Conservation (phyloP, 2,797 vertebrate genomes). For the Acrossocheilus wenchowensis region DNA sequence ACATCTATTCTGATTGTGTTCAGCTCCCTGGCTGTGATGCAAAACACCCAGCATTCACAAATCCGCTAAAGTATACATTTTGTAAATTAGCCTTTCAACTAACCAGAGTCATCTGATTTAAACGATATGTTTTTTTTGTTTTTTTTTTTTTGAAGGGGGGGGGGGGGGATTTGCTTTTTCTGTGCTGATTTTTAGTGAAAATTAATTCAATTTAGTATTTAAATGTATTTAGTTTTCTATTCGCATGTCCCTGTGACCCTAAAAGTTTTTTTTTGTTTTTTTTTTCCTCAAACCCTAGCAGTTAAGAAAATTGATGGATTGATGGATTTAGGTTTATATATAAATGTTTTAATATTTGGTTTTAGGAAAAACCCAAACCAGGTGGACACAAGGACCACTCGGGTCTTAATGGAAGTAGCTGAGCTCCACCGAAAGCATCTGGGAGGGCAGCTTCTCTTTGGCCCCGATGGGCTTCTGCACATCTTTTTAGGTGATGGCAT, state of each 20-base stretch:
- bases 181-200: background rate
- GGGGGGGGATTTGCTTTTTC: too few species aligned
- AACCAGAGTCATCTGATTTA: slow-evolving; percentile 55
- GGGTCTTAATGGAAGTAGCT: slow-evolving; percentile 94
- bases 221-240: background rate
- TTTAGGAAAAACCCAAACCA: slow-evolving; percentile 95
- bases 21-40: slow-evolving; percentile 57
- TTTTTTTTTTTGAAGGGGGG: too few species aligned
- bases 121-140: background rate
- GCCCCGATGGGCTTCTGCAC: slow-evolving; percentile 91
- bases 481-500: slow-evolving; percentile 96
- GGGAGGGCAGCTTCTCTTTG: slow-evolving; percentile 94
- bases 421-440: slow-evolving; percentile 96
- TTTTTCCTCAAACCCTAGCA: background rate
- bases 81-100: slow-evolving; percentile 53
- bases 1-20: slow-evolving; percentile 49
- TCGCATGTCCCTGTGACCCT: background rate
- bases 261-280: too few species aligned
- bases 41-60: slow-evolving; percentile 65
- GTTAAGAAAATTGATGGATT: background rate
- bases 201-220: background rate
- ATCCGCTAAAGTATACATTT: slow-evolving; percentile 49
- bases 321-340: background rate
- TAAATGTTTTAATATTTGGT: slow-evolving; percentile 24
- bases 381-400: slow-evolving; percentile 88